phyloP scores from a whole-genome alignment of 2,888 invertebrate species.

The Caenorhabditis doughertyi region DNA sequence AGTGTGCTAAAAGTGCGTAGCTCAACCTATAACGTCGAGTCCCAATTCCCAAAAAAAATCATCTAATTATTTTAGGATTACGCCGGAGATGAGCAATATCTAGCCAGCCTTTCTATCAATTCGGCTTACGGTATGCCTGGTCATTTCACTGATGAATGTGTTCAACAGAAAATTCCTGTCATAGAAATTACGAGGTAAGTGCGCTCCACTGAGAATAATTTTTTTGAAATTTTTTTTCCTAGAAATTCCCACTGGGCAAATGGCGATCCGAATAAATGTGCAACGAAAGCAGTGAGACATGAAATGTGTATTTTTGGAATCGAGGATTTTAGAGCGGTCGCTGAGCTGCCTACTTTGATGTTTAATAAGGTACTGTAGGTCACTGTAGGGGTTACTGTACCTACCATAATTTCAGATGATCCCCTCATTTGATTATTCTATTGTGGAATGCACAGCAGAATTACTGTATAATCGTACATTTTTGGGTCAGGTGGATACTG shows the following conservation, averaged over 20 bases:
- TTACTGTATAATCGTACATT: constrained; percentile 66
- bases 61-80: neutral
- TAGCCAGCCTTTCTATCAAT: neutral
- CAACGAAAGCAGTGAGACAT: neutral
- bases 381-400: too few relatives aligned
- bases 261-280: neutral
- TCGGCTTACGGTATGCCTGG: neutral
- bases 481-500: constrained; percentile 33
- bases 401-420: too few relatives aligned
- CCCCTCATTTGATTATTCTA: constrained; percentile 66
- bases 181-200: neutral
- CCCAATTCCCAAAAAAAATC: too few relatives aligned
- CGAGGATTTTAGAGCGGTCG: neutral
- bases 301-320: neutral
- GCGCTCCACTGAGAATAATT: neutral
- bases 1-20: too few relatives aligned
- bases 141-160: neutral
- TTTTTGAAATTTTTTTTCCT: too few relatives aligned
- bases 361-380: neutral
- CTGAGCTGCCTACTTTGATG: neutral
- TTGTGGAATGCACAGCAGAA: constrained; percentile 68
- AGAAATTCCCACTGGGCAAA: neutral
- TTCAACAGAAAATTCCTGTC: neutral
- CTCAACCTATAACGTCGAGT: too few relatives aligned
- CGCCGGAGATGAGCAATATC: neutral